Conservation (phyloP, 2,888 invertebrate species). For the Andrena chrysosceles region DNA sequence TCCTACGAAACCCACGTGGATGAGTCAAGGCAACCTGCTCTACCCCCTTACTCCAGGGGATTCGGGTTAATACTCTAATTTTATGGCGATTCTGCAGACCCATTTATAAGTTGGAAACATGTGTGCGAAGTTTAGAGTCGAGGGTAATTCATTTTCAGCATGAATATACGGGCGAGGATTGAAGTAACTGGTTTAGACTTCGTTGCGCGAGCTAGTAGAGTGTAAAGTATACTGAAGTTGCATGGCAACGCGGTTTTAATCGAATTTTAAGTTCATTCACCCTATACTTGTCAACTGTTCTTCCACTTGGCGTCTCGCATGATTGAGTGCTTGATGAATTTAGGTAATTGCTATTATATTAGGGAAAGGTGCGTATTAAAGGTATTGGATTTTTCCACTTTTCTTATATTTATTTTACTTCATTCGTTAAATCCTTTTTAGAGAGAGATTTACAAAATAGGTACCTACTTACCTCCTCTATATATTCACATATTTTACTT, state of each 20-base stretch:
- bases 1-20: conserved; percentile 23
- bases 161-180: conserved; percentile 6
- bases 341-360: too few species aligned
- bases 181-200: conserved; percentile 15
- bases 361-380: too few species aligned
- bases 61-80: conserved; percentile 31
- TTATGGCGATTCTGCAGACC: conserved; percentile 12
- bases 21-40: conserved; percentile 63
- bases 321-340: too few species aligned
- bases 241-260: background rate
- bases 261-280: background rate
- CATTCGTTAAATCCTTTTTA: too few species aligned
- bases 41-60: conserved; percentile 42
- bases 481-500: too few species aligned
- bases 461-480: too few species aligned
- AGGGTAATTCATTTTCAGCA: conserved; percentile 20
- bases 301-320: too few species aligned
- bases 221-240: background rate
- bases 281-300: too few species aligned
- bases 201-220: conserved; percentile 7
- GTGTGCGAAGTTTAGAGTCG: background rate
- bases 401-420: too few species aligned
- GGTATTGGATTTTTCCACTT: too few species aligned
- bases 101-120: background rate
- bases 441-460: too few species aligned